Evolutionary conservation across 2,113 vertebrate species (phyloP).

Genomic region (Salvelinus sp.): DNA sequence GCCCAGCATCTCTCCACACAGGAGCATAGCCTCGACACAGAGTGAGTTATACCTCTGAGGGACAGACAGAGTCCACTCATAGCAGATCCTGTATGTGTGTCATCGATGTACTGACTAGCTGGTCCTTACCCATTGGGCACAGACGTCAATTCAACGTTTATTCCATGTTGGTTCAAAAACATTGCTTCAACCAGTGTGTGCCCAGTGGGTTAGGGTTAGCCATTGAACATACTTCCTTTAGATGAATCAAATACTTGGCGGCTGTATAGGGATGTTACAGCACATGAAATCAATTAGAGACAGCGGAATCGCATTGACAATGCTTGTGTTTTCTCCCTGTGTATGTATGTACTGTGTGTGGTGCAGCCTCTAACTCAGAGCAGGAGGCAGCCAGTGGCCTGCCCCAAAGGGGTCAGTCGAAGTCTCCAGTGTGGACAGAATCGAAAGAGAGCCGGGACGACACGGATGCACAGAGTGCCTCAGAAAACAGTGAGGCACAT

Average conservation of each 20-base stretch:
- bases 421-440: constrained; percentile 79
- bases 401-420: constrained; percentile 64
- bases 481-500: constrained; percentile 72
- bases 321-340: background rate
- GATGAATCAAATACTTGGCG: too few relatives aligned
- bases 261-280: too few relatives aligned
- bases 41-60: constrained; percentile 53
- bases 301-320: too few relatives aligned
- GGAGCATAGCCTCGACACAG: constrained; percentile 55
- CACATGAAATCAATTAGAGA: too few relatives aligned
- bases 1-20: constrained; percentile 51
- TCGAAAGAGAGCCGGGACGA: constrained; percentile 79
- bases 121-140: too few relatives aligned
- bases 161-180: too few relatives aligned
- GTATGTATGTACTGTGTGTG: constrained; percentile 46
- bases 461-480: constrained; percentile 74
- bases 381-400: constrained; percentile 23
- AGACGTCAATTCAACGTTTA: too few relatives aligned
- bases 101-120: too few relatives aligned
- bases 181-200: too few relatives aligned
- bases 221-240: too few relatives aligned
- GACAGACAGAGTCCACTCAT: background rate
- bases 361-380: constrained; percentile 68
- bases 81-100: too few relatives aligned
- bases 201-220: too few relatives aligned